A percentile compares a stretch with the other conserved stretches of the same genome.
phyloP scores from a whole-genome alignment of 2,797 vertebrate genomes.

The Serranus cabrilla region DNA sequence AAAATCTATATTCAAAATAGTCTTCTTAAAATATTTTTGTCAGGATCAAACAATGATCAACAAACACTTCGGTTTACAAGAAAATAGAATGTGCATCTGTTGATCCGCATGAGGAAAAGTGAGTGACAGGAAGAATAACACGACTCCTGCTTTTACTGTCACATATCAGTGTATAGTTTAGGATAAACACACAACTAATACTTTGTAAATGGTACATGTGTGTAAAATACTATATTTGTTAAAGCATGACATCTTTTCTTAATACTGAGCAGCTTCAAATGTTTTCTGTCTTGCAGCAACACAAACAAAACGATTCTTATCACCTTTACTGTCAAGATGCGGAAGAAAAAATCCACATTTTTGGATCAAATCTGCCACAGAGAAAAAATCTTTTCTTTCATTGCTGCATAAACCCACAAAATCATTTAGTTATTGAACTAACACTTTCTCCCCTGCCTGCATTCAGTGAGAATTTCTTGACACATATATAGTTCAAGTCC shows the following conservation, averaged over 20 bases:
- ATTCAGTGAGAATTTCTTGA: conserved; percentile 29
- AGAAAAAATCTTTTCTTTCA: background rate
- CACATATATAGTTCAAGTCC: conserved; percentile 55
- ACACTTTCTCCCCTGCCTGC: conserved; percentile 1
- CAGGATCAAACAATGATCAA: conserved; percentile 66
- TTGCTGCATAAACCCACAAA: conserved; percentile 33
- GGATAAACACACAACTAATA: conserved; percentile 30
- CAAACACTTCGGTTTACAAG: conserved; percentile 67
- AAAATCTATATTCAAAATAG: conserved; percentile 83
- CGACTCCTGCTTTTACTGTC: conserved; percentile 21
- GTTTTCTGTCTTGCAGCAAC: conserved; percentile 31
- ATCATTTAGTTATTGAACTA: background rate
- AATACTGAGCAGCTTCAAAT: conserved; percentile 38
- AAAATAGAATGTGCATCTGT: conserved; percentile 75
- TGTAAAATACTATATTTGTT: conserved; percentile 31
- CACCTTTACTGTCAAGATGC: background rate
- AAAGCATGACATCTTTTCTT: conserved; percentile 32
- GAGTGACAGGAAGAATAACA: conserved; percentile 23
- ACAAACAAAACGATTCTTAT: conserved; percentile 1
- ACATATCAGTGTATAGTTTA: conserved; percentile 15
- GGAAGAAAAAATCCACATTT: conserved; percentile 24
- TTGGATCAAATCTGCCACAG: conserved; percentile 11
- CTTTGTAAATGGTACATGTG: conserved; percentile 19
- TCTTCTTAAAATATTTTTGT: conserved; percentile 78
- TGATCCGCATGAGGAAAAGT: conserved; percentile 23